Conservation (phyloP, 53 echinoderm and acorn worm genomes). For the Astropecten irregularis region DNA sequence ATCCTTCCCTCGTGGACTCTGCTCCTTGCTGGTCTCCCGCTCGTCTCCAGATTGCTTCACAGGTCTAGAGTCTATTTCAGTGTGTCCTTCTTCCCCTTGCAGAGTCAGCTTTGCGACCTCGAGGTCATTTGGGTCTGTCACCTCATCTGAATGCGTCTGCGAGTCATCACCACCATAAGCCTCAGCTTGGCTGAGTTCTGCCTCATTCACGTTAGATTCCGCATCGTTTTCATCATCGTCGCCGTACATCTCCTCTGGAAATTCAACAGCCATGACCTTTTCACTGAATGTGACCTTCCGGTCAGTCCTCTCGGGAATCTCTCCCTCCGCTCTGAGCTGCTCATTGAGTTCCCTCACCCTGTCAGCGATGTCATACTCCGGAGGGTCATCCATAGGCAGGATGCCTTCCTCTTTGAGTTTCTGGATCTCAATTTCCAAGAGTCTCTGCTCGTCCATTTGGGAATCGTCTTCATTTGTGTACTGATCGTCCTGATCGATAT, state of each 20-base stretch:
- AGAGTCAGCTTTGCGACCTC: slow-evolving; percentile 74
- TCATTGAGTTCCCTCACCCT: slow-evolving; percentile 79
- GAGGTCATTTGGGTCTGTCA: slow-evolving; percentile 68
- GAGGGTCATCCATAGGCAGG: slow-evolving; percentile 65
- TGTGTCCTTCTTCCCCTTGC: neutral
- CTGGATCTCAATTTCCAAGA: slow-evolving; percentile 33
- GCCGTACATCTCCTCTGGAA: slow-evolving; percentile 62
- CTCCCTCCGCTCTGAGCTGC: slow-evolving; percentile 81
- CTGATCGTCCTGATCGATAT: slow-evolving; percentile 3
- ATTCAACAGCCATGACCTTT: slow-evolving; percentile 74
- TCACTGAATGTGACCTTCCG: slow-evolving; percentile 88
- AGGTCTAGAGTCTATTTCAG: slow-evolving; percentile 4
- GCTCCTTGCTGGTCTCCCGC: neutral
- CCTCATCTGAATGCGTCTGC: neutral
- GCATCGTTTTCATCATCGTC: slow-evolving; percentile 27
- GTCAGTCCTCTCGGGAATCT: slow-evolving; percentile 76
- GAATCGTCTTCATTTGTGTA: slow-evolving; percentile 42
- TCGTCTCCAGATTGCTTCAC: neutral
- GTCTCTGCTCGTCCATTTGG: slow-evolving; percentile 37
- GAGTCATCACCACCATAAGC: neutral
- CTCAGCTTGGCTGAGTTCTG: neutral
- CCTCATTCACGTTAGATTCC: neutral
- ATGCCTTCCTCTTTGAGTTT: slow-evolving; percentile 74
- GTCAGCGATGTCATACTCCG: slow-evolving; percentile 71
- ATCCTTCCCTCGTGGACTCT: slow-evolving; percentile 31